These are phyloP conservation scores for Trissolcus japonicus DNA, from an alignment of 2,888 invertebrate genomes.

Conservation along the genomic window DNA sequence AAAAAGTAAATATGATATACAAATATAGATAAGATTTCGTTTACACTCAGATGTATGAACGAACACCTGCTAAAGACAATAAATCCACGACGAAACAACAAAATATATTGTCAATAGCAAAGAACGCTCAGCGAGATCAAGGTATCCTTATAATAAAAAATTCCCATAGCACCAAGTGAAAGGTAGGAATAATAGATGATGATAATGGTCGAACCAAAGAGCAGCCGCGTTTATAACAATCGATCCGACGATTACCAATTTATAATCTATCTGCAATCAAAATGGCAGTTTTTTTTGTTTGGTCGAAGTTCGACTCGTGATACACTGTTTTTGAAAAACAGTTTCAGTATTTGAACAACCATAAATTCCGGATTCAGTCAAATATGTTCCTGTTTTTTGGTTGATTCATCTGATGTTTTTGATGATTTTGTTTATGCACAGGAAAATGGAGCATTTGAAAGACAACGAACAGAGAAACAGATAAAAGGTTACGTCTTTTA, in stretches of 20 bases:
- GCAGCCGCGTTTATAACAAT: slow-evolving; percentile 21
- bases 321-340: slow-evolving; percentile 12
- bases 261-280: slow-evolving; percentile 26
- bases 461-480: background rate
- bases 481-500: background rate
- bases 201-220: slow-evolving; percentile 11
- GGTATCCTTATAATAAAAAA: slow-evolving; percentile 5
- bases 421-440: too few species aligned
- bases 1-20: too few species aligned
- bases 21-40: too few species aligned
- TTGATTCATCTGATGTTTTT: too few species aligned
- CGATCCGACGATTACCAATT: slow-evolving; percentile 15
- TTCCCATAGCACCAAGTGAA: slow-evolving; percentile 37
- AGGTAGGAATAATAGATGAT: slow-evolving; percentile 29
- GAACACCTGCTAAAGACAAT: background rate
- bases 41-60: background rate
- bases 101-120: background rate
- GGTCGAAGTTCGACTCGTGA: slow-evolving; percentile 14
- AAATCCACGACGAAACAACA: slow-evolving; percentile 4
- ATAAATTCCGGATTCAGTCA: background rate
- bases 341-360: background rate
- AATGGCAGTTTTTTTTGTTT: slow-evolving; percentile 39
- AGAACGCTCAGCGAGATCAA: background rate
- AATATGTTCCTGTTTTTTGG: background rate
- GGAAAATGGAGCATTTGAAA: too few species aligned